A percentile compares a stretch with the other conserved stretches of the same genome.
Evolutionary conservation across 2,888 invertebrate species (phyloP).

Genomic region (Trissolcus brochymenae): DNA sequence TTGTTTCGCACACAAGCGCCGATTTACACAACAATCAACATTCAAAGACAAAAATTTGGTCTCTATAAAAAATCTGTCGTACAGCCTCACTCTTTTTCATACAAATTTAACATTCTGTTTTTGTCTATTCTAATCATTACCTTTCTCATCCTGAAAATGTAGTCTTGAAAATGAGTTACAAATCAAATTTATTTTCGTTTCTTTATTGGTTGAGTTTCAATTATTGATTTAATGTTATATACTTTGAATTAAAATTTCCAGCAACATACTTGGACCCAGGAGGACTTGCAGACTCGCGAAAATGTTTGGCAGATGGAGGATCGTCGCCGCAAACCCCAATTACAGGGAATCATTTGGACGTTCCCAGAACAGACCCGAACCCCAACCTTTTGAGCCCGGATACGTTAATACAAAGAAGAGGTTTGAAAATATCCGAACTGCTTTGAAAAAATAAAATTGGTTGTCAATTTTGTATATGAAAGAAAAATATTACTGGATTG

Average conservation of each 20-base stretch:
- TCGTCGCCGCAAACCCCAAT: slow-evolving; percentile 77
- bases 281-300: slow-evolving; percentile 80
- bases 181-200: too few relatives aligned
- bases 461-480: neutral
- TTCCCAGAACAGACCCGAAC: slow-evolving; percentile 85
- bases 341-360: slow-evolving; percentile 87
- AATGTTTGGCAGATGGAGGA: slow-evolving; percentile 81
- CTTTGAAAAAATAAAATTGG: neutral
- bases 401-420: slow-evolving; percentile 83
- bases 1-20: slow-evolving; percentile 31
- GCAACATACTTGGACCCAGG: slow-evolving; percentile 78
- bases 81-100: too few relatives aligned
- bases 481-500: neutral
- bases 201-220: too few relatives aligned
- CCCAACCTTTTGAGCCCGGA: slow-evolving; percentile 92
- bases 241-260: slow-evolving; percentile 63
- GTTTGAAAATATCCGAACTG: slow-evolving; percentile 66
- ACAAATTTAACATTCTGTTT: too few relatives aligned
- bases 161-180: too few relatives aligned
- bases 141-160: too few relatives aligned
- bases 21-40: slow-evolving; percentile 18
- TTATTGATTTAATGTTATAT: neutral
- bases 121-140: too few relatives aligned
- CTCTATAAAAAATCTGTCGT: too few relatives aligned
- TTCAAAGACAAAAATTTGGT: slow-evolving; percentile 2